Percentiles rank a stretch among this genome's conserved stretches.
Evolutionary conservation across 2,888 invertebrate genomes (phyloP).

Genomic region (Spatulosminthurus flaviceps): DNA sequence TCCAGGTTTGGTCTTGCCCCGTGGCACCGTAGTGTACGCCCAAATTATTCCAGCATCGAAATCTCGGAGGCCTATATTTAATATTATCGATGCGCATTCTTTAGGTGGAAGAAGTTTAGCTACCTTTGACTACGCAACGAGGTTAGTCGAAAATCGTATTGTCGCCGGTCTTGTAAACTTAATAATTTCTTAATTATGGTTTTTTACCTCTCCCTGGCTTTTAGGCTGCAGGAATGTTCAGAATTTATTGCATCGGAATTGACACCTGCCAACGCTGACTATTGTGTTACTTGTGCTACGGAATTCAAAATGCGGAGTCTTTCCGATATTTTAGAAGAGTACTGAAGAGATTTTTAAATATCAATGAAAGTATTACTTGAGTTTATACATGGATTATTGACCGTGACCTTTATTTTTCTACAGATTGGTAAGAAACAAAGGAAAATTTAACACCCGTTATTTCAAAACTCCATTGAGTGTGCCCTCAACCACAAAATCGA

Average conservation of each 20-base stretch:
- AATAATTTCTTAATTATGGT: too few relatives aligned
- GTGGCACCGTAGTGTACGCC: neutral
- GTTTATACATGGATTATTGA: neutral
- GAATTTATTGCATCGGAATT: neutral
- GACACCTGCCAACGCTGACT: neutral
- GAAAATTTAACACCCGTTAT: neutral
- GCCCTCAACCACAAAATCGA: neutral
- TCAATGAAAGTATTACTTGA: too few relatives aligned
- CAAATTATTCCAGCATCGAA: conserved; percentile 2
- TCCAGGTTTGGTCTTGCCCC: neutral
- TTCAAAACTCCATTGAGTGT: neutral
- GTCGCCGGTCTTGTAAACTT: too few relatives aligned
- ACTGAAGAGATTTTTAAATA: too few relatives aligned
- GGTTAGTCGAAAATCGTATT: too few relatives aligned
- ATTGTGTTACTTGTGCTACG: neutral
- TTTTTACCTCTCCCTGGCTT: neutral
- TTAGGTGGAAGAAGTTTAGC: neutral
- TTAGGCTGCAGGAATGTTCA: neutral
- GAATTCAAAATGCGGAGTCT: neutral
- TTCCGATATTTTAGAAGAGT: neutral
- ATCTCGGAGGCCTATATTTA: neutral
- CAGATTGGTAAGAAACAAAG: neutral
- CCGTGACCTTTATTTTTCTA: neutral
- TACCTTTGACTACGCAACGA: neutral
- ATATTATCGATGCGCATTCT: neutral